Evolutionary conservation across 2,888 invertebrate species (phyloP).

Genomic region (Nephrotoma guestfalica): DNA sequence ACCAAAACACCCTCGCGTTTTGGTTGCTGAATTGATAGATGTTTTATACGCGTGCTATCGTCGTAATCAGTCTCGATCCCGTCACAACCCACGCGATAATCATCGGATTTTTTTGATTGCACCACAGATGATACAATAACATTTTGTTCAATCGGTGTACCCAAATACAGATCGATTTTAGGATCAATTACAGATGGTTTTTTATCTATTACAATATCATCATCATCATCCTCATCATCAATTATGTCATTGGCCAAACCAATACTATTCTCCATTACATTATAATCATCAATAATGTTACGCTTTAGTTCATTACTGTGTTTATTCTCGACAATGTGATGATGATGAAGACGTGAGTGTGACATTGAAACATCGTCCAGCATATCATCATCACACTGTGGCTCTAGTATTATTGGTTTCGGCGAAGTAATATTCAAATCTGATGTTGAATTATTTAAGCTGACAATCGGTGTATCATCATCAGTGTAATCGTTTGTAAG

Average conservation of each 20-base stretch:
- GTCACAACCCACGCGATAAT: not conserved
- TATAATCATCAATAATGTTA: not conserved
- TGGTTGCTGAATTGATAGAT: not conserved
- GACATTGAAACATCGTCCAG: not conserved
- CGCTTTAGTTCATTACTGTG: not conserved
- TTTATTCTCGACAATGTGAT: not conserved
- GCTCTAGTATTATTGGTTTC: not conserved
- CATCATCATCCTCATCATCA: constrained; percentile 9
- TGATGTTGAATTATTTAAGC: constrained; percentile 1
- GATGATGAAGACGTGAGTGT: not conserved
- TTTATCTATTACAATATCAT: not conserved
- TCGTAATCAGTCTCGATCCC: not conserved
- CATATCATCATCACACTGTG: not conserved
- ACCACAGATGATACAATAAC: not conserved
- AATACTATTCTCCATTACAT: not conserved
- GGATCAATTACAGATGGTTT: not conserved
- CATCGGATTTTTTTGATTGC: not conserved
- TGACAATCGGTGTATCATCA: constrained; percentile 1
- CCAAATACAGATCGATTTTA: not conserved
- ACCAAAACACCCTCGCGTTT: constrained; percentile 1
- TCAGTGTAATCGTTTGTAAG: not conserved
- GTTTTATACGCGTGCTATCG: not conserved
- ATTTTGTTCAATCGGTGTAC: not conserved
- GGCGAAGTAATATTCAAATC: not conserved
- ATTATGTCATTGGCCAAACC: not conserved